Base-by-base conservation (phyloP, 1,140 invertebrate species). In the Cotesia chilonis region DNA sequence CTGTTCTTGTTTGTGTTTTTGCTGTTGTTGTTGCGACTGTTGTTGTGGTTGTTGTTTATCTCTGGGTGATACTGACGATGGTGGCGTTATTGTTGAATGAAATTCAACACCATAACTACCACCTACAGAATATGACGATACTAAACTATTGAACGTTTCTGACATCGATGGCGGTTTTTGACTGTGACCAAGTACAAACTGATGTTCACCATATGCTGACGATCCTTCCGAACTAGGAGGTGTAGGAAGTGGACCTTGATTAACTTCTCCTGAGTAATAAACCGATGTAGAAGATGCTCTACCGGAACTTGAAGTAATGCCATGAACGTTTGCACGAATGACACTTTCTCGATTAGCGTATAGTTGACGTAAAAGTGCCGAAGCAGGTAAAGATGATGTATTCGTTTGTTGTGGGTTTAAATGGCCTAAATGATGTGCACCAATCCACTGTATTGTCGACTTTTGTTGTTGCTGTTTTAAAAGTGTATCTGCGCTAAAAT, bases 401-500 rank as follows among this genome's bases (percentile, higher is more conserved):
- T 88, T 82, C 57, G 92, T 85, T 68, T 91, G 90, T 74, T 94
- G 92, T 60, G 93, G 92, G 73, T 83, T 87, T 69, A 92, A 84
- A 76, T 89, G 89, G 51, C 90, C 89, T 2, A 90, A 76, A 77
- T 91, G 90, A 74, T 93, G 93, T 0, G 93, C 91, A 0, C 95
- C 96, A 70, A 96, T 96, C 95, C 96, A 98, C 79, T 98, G 96
- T 72, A 97, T 98, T 1, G 95, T 95, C 12, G 94, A 95, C 74
- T 94, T 91, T 75, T 93, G 92, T 70, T 94, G 92, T 74, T 94
- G 93, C 73, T 93, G 92, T 75, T 94, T 95, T 12, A 96, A 84
- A 5, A 96, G 83, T 0, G 94, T 92, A 81, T 96, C 95, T 0
- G 95, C 92, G 72, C 94, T 95, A 80, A 96, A 96, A 80, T 96